phyloP scores from a whole-genome alignment of 2,797 vertebrate species.

The Sebastes cheni region DNA sequence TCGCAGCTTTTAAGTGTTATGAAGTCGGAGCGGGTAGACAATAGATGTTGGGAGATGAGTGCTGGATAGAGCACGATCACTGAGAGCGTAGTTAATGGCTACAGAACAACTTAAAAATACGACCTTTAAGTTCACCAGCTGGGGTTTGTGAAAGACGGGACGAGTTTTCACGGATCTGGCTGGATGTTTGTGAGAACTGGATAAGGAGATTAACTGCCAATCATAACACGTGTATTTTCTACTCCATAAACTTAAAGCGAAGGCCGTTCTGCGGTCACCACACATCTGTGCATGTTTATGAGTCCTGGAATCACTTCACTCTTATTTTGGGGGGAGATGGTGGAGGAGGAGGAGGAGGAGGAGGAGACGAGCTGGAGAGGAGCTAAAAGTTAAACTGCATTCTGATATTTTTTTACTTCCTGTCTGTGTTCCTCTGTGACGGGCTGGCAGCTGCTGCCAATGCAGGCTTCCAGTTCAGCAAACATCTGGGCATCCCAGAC shows the following conservation, averaged over 20 bases:
- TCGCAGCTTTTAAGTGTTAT: constrained; percentile 41
- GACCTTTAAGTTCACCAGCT: constrained; percentile 1
- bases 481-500: constrained; percentile 76
- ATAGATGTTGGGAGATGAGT: constrained; percentile 21
- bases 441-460: constrained; percentile 65
- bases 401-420: constrained; percentile 42
- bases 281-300: constrained; percentile 58
- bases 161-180: constrained; percentile 9
- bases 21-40: constrained; percentile 45
- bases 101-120: constrained; percentile 18
- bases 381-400: constrained; percentile 51
- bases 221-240: neutral
- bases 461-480: constrained; percentile 72
- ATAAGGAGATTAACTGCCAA: constrained; percentile 32
- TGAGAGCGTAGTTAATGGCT: constrained; percentile 20
- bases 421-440: constrained; percentile 50
- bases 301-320: constrained; percentile 25
- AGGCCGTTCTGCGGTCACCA: constrained; percentile 37
- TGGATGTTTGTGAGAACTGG: neutral
- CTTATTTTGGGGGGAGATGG: neutral
- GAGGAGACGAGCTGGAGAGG: neutral
- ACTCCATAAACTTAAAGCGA: constrained; percentile 3
- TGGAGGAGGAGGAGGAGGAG: neutral
- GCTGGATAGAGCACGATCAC: neutral
- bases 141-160: neutral